Percentiles rank a stretch among this genome's conserved stretches.
Conservation (phyloP, 2,888 invertebrate species). For the Fragum fragum region DNA sequence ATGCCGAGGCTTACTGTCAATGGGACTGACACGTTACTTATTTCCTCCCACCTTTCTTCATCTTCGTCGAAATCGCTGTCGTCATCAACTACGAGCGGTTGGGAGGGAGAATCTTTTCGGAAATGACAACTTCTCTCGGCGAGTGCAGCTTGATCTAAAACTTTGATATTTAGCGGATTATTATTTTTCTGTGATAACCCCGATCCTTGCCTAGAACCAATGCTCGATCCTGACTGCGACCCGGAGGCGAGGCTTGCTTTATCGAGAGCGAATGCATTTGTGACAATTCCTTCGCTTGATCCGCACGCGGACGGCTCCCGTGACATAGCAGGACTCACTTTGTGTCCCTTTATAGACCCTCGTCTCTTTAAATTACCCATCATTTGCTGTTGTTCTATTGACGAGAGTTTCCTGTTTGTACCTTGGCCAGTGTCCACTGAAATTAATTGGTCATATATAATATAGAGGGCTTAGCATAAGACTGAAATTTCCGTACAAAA, state of each 20-base stretch:
- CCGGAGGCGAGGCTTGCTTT: not conserved
- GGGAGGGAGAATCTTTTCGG: constrained; percentile 45
- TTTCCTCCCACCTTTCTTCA: constrained; percentile 84
- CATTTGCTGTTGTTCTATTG: constrained; percentile 48
- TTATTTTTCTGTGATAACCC: constrained; percentile 10
- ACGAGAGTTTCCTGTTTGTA: not conserved
- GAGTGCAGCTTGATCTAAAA: constrained; percentile 71
- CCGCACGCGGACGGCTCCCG: constrained; percentile 2
- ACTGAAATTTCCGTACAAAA: too few relatives aligned
- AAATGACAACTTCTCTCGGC: constrained; percentile 39
- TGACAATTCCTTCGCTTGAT: not conserved
- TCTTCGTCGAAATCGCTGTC: constrained; percentile 83
- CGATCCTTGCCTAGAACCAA: not conserved
- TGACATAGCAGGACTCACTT: constrained; percentile 9
- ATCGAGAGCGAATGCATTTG: constrained; percentile 10
- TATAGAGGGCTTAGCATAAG: too few relatives aligned
- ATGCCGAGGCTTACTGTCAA: constrained; percentile 85
- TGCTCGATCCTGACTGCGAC: not conserved
- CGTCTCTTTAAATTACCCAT: constrained; percentile 8
- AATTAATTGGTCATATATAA: too few relatives aligned
- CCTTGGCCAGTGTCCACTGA: not conserved
- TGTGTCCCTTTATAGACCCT: constrained; percentile 11
- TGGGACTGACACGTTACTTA: constrained; percentile 86
- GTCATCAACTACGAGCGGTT: constrained; percentile 77
- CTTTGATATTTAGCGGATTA: constrained; percentile 73